phyloP scores from a whole-genome alignment of 2,113 vertebrate genomes.

The Thunnus maccoyii region DNA sequence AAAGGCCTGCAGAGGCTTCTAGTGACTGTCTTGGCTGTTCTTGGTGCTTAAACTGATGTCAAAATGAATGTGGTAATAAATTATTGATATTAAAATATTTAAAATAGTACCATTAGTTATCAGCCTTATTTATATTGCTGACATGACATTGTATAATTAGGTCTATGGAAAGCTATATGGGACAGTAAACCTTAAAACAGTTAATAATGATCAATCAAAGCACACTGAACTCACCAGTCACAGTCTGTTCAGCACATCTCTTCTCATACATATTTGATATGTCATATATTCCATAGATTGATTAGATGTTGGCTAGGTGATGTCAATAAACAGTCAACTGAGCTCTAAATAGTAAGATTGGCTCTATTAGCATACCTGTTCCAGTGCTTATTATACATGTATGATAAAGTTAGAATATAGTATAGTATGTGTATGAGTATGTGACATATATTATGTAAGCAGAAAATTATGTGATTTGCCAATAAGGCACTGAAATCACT shows the following conservation, averaged over 20 bases:
- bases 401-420: neutral
- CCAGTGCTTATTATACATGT: neutral
- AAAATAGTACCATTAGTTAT: neutral
- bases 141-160: neutral
- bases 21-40: neutral
- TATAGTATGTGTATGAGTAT: too few species aligned
- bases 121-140: neutral
- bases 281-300: constrained; percentile 26
- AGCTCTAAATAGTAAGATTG: neutral
- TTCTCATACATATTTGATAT: constrained; percentile 2
- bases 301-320: neutral
- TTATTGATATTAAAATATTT: constrained; percentile 12
- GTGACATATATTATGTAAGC: too few species aligned
- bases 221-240: neutral
- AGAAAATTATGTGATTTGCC: neutral
- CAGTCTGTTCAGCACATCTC: neutral
- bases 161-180: neutral
- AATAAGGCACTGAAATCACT: neutral
- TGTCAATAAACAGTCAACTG: constrained; percentile 4
- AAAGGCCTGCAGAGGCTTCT: neutral
- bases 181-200: neutral
- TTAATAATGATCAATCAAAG: constrained; percentile 11
- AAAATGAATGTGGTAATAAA: constrained; percentile 10
- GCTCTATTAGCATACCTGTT: neutral
- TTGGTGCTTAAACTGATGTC: constrained; percentile 23